Percentiles rank a stretch among this genome's conserved stretches.
Evolutionary conservation across 2,888 invertebrate species (phyloP).

Genomic region (Antheraea assamensis): DNA sequence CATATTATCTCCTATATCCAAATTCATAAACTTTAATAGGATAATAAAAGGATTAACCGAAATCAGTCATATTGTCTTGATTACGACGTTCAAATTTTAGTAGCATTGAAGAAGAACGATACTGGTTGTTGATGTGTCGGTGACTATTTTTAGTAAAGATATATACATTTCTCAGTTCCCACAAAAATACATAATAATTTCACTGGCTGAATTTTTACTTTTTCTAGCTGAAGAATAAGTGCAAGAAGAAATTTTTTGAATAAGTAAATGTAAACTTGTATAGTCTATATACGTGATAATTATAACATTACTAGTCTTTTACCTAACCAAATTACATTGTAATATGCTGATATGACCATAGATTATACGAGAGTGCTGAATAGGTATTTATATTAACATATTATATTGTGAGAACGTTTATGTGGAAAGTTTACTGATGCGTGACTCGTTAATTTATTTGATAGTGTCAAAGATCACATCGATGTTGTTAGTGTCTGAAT

Average conservation of each 20-base stretch:
- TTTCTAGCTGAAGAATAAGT: too few species aligned
- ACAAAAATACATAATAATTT: background rate
- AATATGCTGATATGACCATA: background rate
- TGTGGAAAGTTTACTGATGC: conserved; percentile 38
- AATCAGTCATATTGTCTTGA: background rate
- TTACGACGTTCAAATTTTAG: background rate
- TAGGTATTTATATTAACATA: background rate
- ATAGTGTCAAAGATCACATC: conserved; percentile 47
- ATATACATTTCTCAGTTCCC: too few species aligned
- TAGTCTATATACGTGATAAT: background rate
- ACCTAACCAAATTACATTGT: background rate
- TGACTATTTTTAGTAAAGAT: too few species aligned
- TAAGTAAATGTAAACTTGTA: background rate
- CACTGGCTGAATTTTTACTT: background rate
- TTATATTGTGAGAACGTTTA: background rate
- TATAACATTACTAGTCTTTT: background rate
- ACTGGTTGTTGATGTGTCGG: too few species aligned
- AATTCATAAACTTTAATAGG: too few species aligned
- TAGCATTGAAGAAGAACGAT: too few species aligned
- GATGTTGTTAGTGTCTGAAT: conserved; percentile 26
- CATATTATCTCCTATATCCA: too few species aligned
- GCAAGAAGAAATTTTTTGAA: background rate
- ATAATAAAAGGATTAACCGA: background rate
- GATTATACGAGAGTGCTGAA: background rate
- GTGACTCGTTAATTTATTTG: conserved; percentile 42